phyloP scores from a whole-genome alignment of 2,113 vertebrate species.

The Orycteropus afer region DNA sequence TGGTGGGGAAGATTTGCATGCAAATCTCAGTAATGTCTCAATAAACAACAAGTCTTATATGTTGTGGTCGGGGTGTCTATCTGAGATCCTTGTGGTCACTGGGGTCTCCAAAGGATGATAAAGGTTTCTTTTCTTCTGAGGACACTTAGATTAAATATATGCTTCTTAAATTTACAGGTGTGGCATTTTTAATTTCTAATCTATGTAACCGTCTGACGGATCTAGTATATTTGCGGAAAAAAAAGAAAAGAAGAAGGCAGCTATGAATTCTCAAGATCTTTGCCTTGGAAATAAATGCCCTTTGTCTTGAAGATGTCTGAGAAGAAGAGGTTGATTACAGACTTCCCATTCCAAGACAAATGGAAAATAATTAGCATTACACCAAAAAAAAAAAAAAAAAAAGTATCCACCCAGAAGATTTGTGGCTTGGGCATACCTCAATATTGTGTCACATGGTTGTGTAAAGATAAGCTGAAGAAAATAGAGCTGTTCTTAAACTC shows the following conservation, averaged over 20 bases:
- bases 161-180: conserved; percentile 21
- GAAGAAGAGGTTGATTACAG: not conserved
- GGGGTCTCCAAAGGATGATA: not conserved
- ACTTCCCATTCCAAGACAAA: conserved; percentile 27
- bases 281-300: not conserved
- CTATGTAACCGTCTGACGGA: not conserved
- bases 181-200: not conserved
- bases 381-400: too few relatives aligned
- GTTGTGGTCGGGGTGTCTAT: too few relatives aligned
- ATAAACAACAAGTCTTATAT: not conserved
- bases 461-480: conserved; percentile 44
- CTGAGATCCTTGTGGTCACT: not conserved
- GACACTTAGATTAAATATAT: not conserved
- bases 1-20: not conserved
- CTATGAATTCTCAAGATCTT: conserved; percentile 2
- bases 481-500: not conserved
- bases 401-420: not conserved
- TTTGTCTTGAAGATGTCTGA: not conserved
- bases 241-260: too few relatives aligned
- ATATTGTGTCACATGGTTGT: not conserved
- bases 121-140: not conserved
- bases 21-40: not conserved
- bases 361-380: conserved; percentile 48
- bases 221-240: not conserved
- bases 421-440: conserved; percentile 31